These are phyloP conservation scores for Myotis findleyi DNA, from an alignment of 2,797 vertebrate genomes.

Conservation along the genomic window DNA sequence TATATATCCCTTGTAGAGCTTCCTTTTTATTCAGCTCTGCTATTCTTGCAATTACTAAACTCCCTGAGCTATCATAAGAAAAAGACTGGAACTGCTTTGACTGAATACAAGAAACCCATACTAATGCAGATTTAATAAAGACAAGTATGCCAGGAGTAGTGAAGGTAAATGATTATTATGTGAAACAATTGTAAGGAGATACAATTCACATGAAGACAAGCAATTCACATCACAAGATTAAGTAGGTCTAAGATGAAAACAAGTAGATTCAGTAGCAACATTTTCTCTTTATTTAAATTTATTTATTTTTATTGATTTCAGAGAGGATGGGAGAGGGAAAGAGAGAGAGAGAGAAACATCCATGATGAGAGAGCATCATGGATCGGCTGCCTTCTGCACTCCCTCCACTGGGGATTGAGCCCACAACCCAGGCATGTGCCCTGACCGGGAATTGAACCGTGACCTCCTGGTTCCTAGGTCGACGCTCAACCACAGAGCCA, in stretches of 20 bases:
- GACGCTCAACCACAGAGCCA: no score
- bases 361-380: no score
- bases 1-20: not conserved
- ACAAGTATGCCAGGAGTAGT: not conserved
- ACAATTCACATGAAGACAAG: not conserved
- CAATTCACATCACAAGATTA: not conserved
- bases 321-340: no score
- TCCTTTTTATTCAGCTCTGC: not conserved
- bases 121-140: not conserved
- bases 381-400: no score
- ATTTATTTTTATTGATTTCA: no score
- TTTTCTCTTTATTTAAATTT: not conserved
- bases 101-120: not conserved
- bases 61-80: not conserved
- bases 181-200: conserved; percentile 2
- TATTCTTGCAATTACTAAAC: conserved; percentile 38
- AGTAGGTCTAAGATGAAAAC: not conserved
- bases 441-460: no score
- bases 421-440: no score
- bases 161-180: not conserved
- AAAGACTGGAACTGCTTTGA: conserved; percentile 1
- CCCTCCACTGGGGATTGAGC: no score
- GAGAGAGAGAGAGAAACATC: no score
- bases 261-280: not conserved
- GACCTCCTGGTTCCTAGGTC: no score